These are phyloP conservation scores for Apodemus agrarius DNA, from an alignment of 2,797 vertebrate genomes.

Conservation along the genomic window DNA sequence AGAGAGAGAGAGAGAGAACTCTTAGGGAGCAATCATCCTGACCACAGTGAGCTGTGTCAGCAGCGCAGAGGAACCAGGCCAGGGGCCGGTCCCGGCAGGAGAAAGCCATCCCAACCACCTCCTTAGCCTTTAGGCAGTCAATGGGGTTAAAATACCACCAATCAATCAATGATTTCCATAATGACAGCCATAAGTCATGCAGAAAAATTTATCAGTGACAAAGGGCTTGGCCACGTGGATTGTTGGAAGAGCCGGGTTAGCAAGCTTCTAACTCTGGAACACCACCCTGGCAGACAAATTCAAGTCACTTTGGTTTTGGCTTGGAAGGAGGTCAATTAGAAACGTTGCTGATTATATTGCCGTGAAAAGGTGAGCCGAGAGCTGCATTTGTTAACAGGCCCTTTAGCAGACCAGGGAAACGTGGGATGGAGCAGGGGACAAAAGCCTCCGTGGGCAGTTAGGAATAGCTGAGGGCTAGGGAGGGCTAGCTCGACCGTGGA, in stretches of 20 bases:
- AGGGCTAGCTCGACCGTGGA: background rate
- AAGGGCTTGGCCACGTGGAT: background rate
- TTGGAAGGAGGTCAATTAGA: background rate
- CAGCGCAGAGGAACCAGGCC: background rate
- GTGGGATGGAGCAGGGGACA: background rate
- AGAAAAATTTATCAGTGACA: background rate
- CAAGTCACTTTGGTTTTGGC: conserved; percentile 17
- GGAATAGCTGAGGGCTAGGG: background rate
- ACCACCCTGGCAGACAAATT: background rate
- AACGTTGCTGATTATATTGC: background rate
- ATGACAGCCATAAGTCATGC: background rate
- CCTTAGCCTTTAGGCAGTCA: background rate
- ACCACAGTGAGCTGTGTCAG: background rate
- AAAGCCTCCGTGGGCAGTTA: background rate
- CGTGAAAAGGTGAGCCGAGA: conserved; percentile 15
- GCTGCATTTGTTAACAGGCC: background rate
- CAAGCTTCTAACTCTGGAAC: background rate
- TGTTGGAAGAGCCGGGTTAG: background rate
- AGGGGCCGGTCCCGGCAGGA: background rate
- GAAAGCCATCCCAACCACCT: background rate
- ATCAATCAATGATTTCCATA: background rate
- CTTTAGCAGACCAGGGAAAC: background rate
- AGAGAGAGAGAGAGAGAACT: no score
- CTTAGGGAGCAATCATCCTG: background rate
- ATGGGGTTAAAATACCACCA: conserved; percentile 11